Percentiles rank a stretch among this genome's conserved stretches.
Evolutionary conservation across 2,888 invertebrate genomes (phyloP).

Genomic region (Meganola albula): DNA sequence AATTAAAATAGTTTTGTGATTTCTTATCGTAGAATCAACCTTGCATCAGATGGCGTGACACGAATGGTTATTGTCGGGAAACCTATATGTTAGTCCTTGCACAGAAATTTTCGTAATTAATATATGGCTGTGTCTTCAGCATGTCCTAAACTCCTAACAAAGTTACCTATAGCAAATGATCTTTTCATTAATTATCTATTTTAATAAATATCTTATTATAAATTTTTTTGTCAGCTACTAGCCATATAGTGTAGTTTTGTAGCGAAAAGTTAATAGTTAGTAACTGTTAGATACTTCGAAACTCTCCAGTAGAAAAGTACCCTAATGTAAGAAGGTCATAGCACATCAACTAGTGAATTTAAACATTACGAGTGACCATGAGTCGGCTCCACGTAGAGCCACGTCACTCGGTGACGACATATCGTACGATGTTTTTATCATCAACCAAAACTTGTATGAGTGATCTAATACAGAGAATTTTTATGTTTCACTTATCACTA

Average conservation of each 20-base stretch:
- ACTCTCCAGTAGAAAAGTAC: no score
- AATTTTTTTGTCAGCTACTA: no score
- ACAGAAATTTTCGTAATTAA: conserved; percentile 21
- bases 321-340: conserved; percentile 23
- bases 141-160: no score
- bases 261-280: no score
- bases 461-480: conserved; percentile 29
- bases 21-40: conserved; percentile 9
- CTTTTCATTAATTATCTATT: no score
- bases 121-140: no score
- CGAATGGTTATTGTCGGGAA: conserved; percentile 9
- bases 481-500: conserved; percentile 23
- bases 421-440: conserved; percentile 58
- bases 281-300: no score
- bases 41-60: conserved; percentile 18
- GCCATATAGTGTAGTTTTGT: no score
- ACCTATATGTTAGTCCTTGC: conserved; percentile 15
- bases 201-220: no score
- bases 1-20: no score
- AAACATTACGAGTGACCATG: conserved; percentile 31
- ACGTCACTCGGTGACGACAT: conserved; percentile 57
- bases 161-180: no score
- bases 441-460: conserved; percentile 30
- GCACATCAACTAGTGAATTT: conserved; percentile 25
- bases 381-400: conserved; percentile 38